Conservation (phyloP, 2,888 invertebrate genomes). For the Pseudoips prasinana region DNA sequence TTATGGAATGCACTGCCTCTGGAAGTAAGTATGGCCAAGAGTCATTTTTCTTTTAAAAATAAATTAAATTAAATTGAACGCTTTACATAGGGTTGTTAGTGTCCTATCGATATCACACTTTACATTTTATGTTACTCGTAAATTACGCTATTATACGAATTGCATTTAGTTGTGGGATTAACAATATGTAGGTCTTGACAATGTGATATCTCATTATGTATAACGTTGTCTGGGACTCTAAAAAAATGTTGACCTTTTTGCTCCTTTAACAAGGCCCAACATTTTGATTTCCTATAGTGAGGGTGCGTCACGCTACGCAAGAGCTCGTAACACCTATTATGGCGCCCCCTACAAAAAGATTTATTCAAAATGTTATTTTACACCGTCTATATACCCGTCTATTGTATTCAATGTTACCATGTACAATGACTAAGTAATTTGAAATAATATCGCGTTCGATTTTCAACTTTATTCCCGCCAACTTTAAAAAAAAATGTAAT, state of each 20-base stretch:
- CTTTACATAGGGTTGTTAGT: too few species aligned
- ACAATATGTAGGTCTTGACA: too few species aligned
- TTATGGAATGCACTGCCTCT: too few species aligned
- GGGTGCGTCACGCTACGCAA: constrained; percentile 68
- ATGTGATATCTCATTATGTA: too few species aligned
- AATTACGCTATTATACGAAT: too few species aligned
- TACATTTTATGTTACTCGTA: too few species aligned
- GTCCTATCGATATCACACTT: too few species aligned
- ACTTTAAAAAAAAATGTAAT: constrained; percentile 34
- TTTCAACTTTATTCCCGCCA: constrained; percentile 39
- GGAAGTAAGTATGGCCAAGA: too few species aligned
- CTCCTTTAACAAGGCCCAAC: constrained; percentile 40
- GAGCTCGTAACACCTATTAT: constrained; percentile 72
- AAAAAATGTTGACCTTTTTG: neutral
- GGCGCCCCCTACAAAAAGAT: constrained; percentile 72
- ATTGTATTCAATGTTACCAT: constrained; percentile 62
- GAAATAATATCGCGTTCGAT: constrained; percentile 39
- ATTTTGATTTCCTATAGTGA: constrained; percentile 62
- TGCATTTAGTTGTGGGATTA: too few species aligned
- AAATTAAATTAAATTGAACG: too few species aligned
- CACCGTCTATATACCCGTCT: constrained; percentile 65
- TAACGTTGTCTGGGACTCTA: too few species aligned
- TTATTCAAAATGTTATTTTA: constrained; percentile 82
- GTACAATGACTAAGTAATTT: constrained; percentile 63
- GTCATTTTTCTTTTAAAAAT: too few species aligned